phyloP scores from a whole-genome alignment of 1,140 invertebrate genomes.

The Ceratitis capitata region DNA sequence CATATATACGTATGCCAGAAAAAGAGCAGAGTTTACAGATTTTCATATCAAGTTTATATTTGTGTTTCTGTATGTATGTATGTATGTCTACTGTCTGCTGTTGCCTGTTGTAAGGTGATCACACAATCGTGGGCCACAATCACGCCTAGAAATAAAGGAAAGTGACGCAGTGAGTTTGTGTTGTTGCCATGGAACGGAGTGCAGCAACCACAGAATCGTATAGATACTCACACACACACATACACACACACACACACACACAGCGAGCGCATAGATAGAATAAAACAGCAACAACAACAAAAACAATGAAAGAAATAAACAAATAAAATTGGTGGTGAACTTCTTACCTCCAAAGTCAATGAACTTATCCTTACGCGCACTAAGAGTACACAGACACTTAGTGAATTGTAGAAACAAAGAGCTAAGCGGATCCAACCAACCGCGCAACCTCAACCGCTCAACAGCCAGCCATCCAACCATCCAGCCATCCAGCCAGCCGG shows the following conservation, averaged over 20 bases:
- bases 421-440: not conserved
- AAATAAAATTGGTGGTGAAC: not conserved
- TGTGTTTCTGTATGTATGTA: not conserved
- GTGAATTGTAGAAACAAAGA: not conserved
- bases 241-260: not conserved
- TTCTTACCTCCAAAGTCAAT: not conserved
- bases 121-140: not conserved
- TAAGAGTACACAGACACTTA: not conserved
- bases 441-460: slow-evolving; percentile 32
- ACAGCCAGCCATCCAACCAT: too few species aligned
- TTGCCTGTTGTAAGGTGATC: not conserved
- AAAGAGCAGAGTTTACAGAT: too few species aligned
- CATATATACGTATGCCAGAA: not conserved
- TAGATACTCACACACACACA: not conserved
- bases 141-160: slow-evolving; percentile 36
- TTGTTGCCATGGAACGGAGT: not conserved
- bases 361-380: slow-evolving; percentile 12
- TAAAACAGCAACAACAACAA: not conserved
- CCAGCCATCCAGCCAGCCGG: too few species aligned
- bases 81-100: not conserved
- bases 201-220: not conserved
- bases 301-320: too few species aligned
- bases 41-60: not conserved
- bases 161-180: slow-evolving; percentile 28
- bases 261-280: too few species aligned